A percentile compares a stretch with the other conserved stretches of the same genome.
These are phyloP conservation scores for Siphamia tubifer DNA, from an alignment of 2,113 vertebrate genomes.

Conservation along the genomic window DNA sequence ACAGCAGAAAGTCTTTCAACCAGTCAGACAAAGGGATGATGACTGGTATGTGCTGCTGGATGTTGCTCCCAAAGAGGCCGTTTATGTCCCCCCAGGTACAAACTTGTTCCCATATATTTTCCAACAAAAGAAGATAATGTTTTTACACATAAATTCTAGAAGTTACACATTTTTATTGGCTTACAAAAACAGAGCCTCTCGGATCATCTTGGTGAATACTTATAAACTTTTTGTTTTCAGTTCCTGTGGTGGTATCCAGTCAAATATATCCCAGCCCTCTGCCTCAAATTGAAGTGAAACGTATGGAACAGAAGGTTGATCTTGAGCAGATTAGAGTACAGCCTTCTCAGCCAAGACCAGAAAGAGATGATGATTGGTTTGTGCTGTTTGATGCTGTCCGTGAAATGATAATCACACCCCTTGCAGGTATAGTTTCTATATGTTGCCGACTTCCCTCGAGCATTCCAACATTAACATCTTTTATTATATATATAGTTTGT, in stretches of 20 bases:
- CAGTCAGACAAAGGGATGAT: constrained; percentile 45
- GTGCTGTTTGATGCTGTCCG: constrained; percentile 21
- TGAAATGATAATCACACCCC: constrained; percentile 7
- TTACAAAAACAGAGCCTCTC: not conserved
- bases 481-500: too few relatives aligned
- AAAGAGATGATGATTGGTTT: constrained; percentile 64
- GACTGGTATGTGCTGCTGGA: constrained; percentile 67
- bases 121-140: not conserved
- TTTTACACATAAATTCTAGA: too few relatives aligned
- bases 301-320: constrained; percentile 1
- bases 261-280: constrained; percentile 14
- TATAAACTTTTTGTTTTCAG: constrained; percentile 24
- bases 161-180: too few relatives aligned
- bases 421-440: constrained; percentile 49
- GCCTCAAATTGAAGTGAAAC: constrained; percentile 20
- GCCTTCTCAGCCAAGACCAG: constrained; percentile 5
- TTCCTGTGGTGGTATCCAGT: not conserved
- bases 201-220: not conserved
- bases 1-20: constrained; percentile 18
- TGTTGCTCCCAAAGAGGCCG: constrained; percentile 38
- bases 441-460: not conserved
- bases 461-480: not conserved
- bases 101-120: not conserved
- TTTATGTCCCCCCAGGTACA: constrained; percentile 57
- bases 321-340: constrained; percentile 21